These are phyloP conservation scores for Corvus cornix DNA, from an alignment of 2,113 vertebrate genomes.

Conservation along the genomic window DNA sequence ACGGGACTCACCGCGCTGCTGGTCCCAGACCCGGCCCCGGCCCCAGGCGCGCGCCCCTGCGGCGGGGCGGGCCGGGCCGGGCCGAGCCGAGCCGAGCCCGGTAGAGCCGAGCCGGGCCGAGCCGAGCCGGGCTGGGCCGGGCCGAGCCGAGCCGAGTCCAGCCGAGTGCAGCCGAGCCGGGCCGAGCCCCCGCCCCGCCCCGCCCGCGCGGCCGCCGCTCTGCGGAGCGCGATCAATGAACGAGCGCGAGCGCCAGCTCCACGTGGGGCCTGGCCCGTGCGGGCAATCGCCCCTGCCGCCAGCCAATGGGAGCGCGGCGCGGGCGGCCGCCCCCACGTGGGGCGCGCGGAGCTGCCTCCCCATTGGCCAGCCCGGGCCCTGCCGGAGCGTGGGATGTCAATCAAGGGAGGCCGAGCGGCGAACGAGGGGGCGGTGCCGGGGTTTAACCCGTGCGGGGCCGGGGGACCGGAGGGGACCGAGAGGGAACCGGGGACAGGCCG, in stretches of 20 bases:
- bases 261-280: constrained; percentile 68
- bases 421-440: not conserved
- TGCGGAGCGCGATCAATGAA: constrained; percentile 61
- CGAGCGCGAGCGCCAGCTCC: constrained; percentile 60
- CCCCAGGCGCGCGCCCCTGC: too few relatives aligned
- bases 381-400: constrained; percentile 28
- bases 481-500: not conserved
- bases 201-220: not conserved
- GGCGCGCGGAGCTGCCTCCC: rapidly evolving
- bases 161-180: too few relatives aligned
- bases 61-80: too few relatives aligned
- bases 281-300: not conserved
- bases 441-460: not conserved
- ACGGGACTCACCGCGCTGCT: too few relatives aligned
- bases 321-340: constrained; percentile 35
- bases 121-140: too few relatives aligned
- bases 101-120: too few relatives aligned
- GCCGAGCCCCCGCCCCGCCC: not conserved
- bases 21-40: too few relatives aligned
- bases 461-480: not conserved
- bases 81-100: too few relatives aligned
- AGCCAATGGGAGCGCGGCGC: constrained; percentile 26
- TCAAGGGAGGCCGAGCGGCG: not conserved
- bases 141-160: too few relatives aligned
- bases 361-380: not conserved